Evolutionary conservation across 2,797 vertebrate species (phyloP).

Genomic region (Intellagama lesueurii): DNA sequence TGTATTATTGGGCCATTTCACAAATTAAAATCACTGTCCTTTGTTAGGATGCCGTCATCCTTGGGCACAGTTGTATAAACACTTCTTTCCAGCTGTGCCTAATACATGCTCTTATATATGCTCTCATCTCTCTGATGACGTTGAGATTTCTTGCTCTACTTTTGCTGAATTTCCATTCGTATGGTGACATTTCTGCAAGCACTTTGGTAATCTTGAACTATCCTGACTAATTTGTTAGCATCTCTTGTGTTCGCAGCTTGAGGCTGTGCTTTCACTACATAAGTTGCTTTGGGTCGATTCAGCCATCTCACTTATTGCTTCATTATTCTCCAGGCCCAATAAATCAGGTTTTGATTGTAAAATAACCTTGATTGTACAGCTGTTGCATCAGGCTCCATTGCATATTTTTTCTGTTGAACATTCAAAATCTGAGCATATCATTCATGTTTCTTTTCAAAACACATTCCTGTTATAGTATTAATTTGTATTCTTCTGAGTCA

Average conservation of each 20-base stretch:
- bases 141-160: constrained; percentile 49
- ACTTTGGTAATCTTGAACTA: constrained; percentile 25
- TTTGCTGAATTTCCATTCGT: constrained; percentile 41
- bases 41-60: constrained; percentile 3
- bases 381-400: constrained; percentile 14
- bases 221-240: constrained; percentile 46
- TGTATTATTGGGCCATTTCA: constrained; percentile 51
- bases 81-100: constrained; percentile 14
- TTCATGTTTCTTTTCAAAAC: constrained; percentile 22
- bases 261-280: constrained; percentile 42
- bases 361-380: constrained; percentile 49
- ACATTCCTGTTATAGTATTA: constrained; percentile 52
- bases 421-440: constrained; percentile 44
- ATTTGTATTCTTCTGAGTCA: constrained; percentile 41
- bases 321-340: constrained; percentile 16
- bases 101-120: constrained; percentile 48
- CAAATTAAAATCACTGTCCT: background rate
- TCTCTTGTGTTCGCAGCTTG: constrained; percentile 47
- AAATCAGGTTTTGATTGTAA: background rate
- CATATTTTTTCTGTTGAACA: constrained; percentile 40
- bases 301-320: background rate
- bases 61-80: constrained; percentile 13
- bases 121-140: constrained; percentile 40
- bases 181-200: constrained; percentile 51
- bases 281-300: constrained; percentile 24